phyloP scores from a whole-genome alignment of 2,888 invertebrate genomes.

The Cryptophagus acutangulus region DNA sequence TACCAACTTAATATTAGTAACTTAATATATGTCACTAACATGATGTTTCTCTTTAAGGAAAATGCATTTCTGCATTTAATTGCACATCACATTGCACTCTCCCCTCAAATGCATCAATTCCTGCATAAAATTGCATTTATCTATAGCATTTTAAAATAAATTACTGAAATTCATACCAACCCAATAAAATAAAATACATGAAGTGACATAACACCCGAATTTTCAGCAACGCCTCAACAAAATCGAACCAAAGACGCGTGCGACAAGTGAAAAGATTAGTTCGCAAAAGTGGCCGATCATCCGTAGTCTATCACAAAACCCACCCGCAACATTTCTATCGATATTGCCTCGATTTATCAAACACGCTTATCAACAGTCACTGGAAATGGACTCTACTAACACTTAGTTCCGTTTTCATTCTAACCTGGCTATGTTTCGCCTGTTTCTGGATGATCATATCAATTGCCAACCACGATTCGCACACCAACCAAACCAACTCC shows the following conservation, averaged over 20 bases:
- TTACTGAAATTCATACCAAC: no score
- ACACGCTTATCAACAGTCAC: conserved; percentile 64
- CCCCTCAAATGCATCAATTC: no score
- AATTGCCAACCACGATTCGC: conserved; percentile 47
- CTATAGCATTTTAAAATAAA: no score
- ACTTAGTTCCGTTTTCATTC: conserved; percentile 59
- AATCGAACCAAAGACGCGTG: conserved; percentile 15
- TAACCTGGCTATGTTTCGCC: conserved; percentile 76
- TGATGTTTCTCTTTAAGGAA: no score
- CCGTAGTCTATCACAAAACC: conserved; percentile 30
- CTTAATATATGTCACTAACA: no score
- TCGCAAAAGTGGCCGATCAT: conserved; percentile 35
- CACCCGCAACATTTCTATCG: conserved; percentile 24
- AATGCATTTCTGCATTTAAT: no score
- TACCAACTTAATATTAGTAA: no score
- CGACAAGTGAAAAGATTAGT: conserved; percentile 29
- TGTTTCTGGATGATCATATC: conserved; percentile 73
- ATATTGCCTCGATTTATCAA: conserved; percentile 53
- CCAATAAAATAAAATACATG: no score
- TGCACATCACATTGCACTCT: no score
- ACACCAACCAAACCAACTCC: conserved; percentile 26
- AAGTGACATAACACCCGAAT: no score
- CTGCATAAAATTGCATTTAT: no score
- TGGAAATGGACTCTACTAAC: conserved; percentile 67
- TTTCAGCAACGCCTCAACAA: conserved; percentile 21